Evolutionary conservation across 2,888 invertebrate species (phyloP).

Genomic region (Tetranychus truncatus): DNA sequence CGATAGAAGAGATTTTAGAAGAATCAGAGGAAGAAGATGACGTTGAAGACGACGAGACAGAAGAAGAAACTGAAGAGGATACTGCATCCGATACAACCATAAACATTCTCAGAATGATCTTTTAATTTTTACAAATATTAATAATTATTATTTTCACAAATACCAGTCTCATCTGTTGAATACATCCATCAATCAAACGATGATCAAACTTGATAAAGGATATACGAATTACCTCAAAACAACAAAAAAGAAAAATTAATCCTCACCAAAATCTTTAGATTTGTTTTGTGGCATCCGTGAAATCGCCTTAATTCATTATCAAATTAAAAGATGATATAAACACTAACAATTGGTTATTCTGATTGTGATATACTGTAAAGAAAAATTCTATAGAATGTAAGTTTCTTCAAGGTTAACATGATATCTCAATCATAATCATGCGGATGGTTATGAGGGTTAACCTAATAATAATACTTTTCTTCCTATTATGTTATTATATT

Average conservation of each 20-base stretch:
- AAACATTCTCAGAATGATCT: not conserved
- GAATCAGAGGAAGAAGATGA: conserved; percentile 35
- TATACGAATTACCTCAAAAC: not conserved
- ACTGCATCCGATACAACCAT: not conserved
- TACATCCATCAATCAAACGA: not conserved
- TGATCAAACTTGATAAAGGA: not conserved
- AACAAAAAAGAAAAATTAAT: not conserved
- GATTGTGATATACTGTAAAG: not conserved
- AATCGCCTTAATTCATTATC: not conserved
- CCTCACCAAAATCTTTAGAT: not conserved
- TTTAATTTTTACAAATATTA: not conserved
- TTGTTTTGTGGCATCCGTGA: not conserved
- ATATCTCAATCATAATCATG: not conserved
- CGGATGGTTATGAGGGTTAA: not conserved
- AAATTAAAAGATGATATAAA: not conserved
- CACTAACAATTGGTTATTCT: not conserved
- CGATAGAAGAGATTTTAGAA: conserved; percentile 76
- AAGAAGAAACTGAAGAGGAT: not conserved
- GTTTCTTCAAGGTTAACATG: not conserved
- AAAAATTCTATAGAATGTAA: not conserved
- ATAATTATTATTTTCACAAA: not conserved
- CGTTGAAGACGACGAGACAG: not conserved
- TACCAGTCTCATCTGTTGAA: not conserved
- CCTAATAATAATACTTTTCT: not conserved
- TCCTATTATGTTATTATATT: not conserved